These are phyloP conservation scores for Setophaga coronata DNA, from an alignment of 2,113 vertebrate species.

Conservation along the genomic window DNA sequence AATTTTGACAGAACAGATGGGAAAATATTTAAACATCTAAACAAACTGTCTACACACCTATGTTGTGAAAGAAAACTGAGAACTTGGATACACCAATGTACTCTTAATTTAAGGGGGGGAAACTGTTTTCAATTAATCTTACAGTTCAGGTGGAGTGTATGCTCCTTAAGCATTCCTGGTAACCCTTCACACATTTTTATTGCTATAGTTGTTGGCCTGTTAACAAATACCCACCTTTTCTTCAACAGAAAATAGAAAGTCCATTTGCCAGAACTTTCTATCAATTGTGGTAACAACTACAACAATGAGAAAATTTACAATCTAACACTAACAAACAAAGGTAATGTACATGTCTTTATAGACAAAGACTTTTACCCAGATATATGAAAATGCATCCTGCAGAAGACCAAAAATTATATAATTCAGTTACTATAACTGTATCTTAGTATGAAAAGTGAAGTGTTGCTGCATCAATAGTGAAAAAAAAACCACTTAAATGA, in stretches of 20 bases:
- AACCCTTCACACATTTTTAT: conserved; percentile 37
- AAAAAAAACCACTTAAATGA: not conserved
- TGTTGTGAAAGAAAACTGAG: conserved; percentile 79
- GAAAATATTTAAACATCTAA: conserved; percentile 75
- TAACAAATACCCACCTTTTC: not conserved
- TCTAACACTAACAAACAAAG: not conserved
- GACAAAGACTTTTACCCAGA: not conserved
- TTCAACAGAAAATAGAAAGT: conserved; percentile 5
- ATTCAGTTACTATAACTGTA: not conserved
- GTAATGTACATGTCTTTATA: not conserved
- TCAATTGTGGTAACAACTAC: not conserved
- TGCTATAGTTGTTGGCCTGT: conserved; percentile 18
- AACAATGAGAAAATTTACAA: not conserved
- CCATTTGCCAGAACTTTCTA: not conserved
- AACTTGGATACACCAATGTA: conserved; percentile 71
- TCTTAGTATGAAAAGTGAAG: not conserved
- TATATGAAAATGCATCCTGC: not conserved
- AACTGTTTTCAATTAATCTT: conserved; percentile 61
- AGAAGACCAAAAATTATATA: not conserved
- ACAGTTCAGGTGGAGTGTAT: conserved; percentile 62
- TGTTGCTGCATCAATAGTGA: not conserved
- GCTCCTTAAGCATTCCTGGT: not conserved
- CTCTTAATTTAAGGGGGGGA: conserved; percentile 48
- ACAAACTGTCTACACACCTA: conserved; percentile 80
- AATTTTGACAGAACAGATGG: conserved; percentile 78